Evolutionary conservation across 2,113 vertebrate species (phyloP).

Genomic region (Mystacornis crossleyi): DNA sequence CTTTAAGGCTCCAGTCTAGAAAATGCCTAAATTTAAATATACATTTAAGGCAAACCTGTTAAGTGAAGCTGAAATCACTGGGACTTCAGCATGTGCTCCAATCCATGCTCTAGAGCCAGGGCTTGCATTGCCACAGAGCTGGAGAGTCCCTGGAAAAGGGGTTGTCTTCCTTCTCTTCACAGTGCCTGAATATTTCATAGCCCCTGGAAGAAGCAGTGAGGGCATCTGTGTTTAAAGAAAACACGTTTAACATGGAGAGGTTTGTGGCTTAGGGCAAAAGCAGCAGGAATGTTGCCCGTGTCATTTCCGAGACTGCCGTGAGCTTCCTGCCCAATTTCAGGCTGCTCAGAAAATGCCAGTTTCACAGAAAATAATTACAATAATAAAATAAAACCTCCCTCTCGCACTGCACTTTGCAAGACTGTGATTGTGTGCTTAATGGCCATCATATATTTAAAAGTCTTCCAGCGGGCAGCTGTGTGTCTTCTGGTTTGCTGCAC

Average conservation of each 20-base stretch:
- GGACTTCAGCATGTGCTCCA: neutral
- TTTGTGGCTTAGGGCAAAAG: neutral
- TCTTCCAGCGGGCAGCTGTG: neutral
- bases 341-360: neutral
- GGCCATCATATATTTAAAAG: neutral
- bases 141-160: neutral
- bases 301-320: neutral
- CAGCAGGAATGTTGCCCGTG: fast-evolving
- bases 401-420: neutral
- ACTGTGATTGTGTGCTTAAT: neutral
- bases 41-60: neutral
- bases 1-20: neutral
- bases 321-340: neutral
- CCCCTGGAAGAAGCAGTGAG: neutral
- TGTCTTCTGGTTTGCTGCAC: slow-evolving; percentile 31
- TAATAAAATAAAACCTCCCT: neutral
- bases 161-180: neutral
- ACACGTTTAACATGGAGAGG: neutral
- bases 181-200: neutral
- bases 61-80: neutral
- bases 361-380: neutral
- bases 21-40: neutral
- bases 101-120: neutral
- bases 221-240: neutral
- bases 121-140: neutral